Evolutionary conservation across 2,888 invertebrate genomes (phyloP), one percentile per base, ranked within the genome.

Genomic region (Schizaphis graminum): DNA sequence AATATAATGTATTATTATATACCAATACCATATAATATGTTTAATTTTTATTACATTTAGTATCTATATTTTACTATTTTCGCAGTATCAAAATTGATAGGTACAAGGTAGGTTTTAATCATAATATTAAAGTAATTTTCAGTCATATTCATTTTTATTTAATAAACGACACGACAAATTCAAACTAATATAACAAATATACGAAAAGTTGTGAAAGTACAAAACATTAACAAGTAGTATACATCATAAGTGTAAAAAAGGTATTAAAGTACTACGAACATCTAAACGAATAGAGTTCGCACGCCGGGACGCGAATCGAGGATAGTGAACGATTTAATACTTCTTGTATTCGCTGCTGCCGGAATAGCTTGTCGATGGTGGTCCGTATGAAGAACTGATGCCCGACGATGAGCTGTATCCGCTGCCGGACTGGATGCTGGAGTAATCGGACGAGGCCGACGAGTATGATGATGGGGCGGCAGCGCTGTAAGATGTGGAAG

Each of bases 331-430:
- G 47, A 10, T 47, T 89, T 47, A 93, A 49, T 89, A 93, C 49
- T 93, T 93, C 57, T 93, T 93, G 84, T 93, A 93, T 21, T 53
- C 93, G 35, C 84, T 89, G 90, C 49, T 93, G 26, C 61, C 41
- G 21, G 94, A 89, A 35, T 92, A 93, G 56, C 92, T 93, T 16
- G 94, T 24, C 24, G 90, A 86, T 24, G 94, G 94, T 49, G 90
- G 61, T 91, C 94, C 94, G 28, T 94, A 94, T 0, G 94, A 86
- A 11, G 94, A 13, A 41, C 94, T 53, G 57, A 89, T 44, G 47
- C 44, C 35, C 3, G 89, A 44, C 5, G 93, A 89, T 10, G 84
- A 89, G 49, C 89, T 57, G 89, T 89, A 90, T 94, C 91, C 94
- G 41, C 41, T 56, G 24, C 57, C 57, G 44, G 49, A 61, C 84